Base-by-base conservation (phyloP, 2,113 vertebrate genomes). In the Pholis gunnellus region DNA sequence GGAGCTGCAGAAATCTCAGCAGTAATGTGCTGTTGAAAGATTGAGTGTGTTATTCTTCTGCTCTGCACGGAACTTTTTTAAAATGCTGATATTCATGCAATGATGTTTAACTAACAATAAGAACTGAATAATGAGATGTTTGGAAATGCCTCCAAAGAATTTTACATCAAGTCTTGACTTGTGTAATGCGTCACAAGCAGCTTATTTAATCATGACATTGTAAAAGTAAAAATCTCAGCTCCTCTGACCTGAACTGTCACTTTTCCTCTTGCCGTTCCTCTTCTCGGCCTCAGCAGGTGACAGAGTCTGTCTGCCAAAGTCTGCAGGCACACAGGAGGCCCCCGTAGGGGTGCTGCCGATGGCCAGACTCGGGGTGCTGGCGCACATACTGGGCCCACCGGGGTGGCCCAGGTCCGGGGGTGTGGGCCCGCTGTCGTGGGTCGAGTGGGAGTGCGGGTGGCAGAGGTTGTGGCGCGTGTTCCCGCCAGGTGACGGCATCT, bases 261-360 rank as follows among this genome's bases (percentile, higher is more conserved):
- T 98, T 95, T 99, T 99, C 91, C 98, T 96, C 85, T 99, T 99
- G 85, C 95, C 82, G 65, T 92, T 96, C 83, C 97, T 95, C 94
- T 99, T 99, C 93, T 99, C 98, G 0, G 96, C 97, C 90, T 99
- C 98, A 27, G 95, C 96, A 10, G 98, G 97, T 79, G 97, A 99
- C 92, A 98, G 93, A 72, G 97, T 96, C 92, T 98, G 97, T 88
- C 97, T 95, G 86, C 97, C 97, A 90, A 98, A 99, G 93, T 99
- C 98, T 71, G 96, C 97, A 0, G 97, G 96, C 29, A 95, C 95
- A 40, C 98, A 98, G 22, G 97, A 94, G 81, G 97, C 96, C 87
- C 96, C 98, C 0, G 97, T 96, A 6, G 97, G 97, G 93, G 96
- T 96, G 88, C 93, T 96, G 92, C 94, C 93, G 81, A 95, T 95